Base-by-base conservation (phyloP, 2,888 invertebrate species). In the Epinotia nisella region DNA sequence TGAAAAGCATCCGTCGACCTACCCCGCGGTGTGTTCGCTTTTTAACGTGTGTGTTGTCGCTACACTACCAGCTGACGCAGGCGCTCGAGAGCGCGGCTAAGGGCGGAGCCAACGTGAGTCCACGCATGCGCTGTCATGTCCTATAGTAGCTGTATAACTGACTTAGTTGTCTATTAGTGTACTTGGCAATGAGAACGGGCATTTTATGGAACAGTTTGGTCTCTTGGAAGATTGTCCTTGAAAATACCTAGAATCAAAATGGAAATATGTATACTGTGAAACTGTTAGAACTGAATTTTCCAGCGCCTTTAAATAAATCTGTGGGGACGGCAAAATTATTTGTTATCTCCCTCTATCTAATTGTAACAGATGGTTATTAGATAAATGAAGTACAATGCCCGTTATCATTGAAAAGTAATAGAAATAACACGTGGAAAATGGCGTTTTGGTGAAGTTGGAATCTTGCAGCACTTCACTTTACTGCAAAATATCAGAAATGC, bases 1-100 rank as follows among this genome's bases (percentile, higher is more conserved):
- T 71, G 71, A 56, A 67, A 71, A 67, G 71, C 67, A 67, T 61
- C 35, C 35, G 60, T 24, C 15, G 35, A 29, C 56, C 66, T 45
- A 24, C 24, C 39, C 0, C 24, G 62, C 77, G 74, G 76, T 83
- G 84, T 82, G 82, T 83, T 77, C 83, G 91, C 90, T 91, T 90
- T 91, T 90, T 92, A 92, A 92, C 87, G 78, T 89, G 85, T 90
- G 90, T 92, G 85, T 90, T 91, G 90, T 91, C 87, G 91, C 87
- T 83, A 85, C 87, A 87, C 87, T 61, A 85, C 88, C 93, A 93
- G 93, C 91, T 93, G 85, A 88, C 93, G 81, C 93, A 96, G 95
- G 95, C 95, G 94, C 95, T 96, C 94, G 96, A 96, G 95, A 95
- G 94, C 87, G 94, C 94, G 82, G 93, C 94, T 90, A 96, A 95